Evolutionary conservation across 2,888 invertebrate genomes (phyloP).

Genomic region (Nematopogon swammerdamellus): DNA sequence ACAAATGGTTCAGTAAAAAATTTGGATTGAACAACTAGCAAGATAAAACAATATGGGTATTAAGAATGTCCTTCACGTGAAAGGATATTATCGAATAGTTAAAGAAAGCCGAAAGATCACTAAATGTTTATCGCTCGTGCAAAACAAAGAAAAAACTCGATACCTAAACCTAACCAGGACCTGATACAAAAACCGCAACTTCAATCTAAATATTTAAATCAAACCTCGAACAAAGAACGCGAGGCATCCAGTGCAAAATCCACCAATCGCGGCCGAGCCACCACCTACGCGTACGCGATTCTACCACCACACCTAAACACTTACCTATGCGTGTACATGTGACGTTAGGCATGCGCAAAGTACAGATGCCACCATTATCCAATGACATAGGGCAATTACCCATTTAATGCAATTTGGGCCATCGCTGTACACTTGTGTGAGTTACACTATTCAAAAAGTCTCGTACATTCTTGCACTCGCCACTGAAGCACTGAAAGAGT

Average conservation of each 20-base stretch:
- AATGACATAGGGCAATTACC: slow-evolving; percentile 56
- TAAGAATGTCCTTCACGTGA: no score
- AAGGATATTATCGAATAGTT: no score
- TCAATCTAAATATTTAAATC: no score
- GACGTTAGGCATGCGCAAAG: slow-evolving; percentile 34
- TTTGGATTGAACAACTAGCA: no score
- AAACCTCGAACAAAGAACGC: slow-evolving; percentile 30
- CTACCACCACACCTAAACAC: not conserved
- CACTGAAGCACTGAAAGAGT: not conserved
- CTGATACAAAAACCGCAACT: no score
- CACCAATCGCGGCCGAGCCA: slow-evolving; percentile 30
- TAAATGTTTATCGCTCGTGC: no score
- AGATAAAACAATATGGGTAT: no score
- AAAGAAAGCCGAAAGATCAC: no score
- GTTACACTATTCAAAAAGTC: not conserved
- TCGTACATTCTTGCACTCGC: not conserved
- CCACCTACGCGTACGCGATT: no score
- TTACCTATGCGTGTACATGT: not conserved
- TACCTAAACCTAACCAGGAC: no score
- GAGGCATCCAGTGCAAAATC: slow-evolving; percentile 44
- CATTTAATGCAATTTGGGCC: slow-evolving; percentile 54
- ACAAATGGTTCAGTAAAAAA: no score
- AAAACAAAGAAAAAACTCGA: no score
- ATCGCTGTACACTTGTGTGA: slow-evolving; percentile 26
- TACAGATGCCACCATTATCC: slow-evolving; percentile 51